A percentile compares a stretch with the other conserved stretches of the same genome.
Evolutionary conservation across 2,113 vertebrate species (phyloP).

Genomic region (Ptyas mucosa): DNA sequence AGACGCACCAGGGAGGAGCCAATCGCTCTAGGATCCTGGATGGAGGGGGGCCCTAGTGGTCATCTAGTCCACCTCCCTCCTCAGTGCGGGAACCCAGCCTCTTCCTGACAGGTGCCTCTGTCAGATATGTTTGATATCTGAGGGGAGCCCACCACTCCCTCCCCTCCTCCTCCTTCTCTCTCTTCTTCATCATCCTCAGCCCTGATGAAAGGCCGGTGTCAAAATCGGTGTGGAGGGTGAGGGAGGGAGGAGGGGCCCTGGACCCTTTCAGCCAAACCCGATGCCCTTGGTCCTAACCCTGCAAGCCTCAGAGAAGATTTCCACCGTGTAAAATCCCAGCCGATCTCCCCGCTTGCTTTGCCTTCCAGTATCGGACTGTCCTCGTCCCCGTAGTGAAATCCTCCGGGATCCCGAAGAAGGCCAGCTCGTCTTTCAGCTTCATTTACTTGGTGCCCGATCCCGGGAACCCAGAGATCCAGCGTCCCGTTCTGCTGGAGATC

Average conservation of each 20-base stretch:
- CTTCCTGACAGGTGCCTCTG: neutral
- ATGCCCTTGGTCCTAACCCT: neutral
- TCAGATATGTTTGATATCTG: neutral
- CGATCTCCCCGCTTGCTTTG: neutral
- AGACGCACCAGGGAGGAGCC: neutral
- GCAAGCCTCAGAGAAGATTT: neutral
- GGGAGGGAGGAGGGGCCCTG: neutral
- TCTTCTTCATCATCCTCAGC: neutral
- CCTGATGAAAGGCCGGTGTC: neutral
- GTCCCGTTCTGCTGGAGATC: slow-evolving; percentile 77
- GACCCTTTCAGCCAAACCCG: neutral
- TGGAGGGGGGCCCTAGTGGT: neutral
- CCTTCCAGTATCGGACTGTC: slow-evolving; percentile 80
- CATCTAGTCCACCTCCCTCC: neutral
- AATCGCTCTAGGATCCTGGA: neutral
- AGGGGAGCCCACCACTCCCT: neutral
- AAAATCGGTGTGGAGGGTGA: neutral
- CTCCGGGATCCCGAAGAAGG: slow-evolving; percentile 16
- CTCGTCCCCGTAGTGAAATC: slow-evolving; percentile 73
- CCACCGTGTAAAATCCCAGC: neutral
- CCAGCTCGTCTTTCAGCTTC: slow-evolving; percentile 68
- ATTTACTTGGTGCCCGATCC: slow-evolving; percentile 80
- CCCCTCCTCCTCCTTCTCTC: neutral
- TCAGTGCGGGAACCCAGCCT: neutral
- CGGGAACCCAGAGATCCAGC: slow-evolving; percentile 65